Conservation (phyloP, 1,140 invertebrate species). For the Macrobrachium rosenbergii region DNA sequence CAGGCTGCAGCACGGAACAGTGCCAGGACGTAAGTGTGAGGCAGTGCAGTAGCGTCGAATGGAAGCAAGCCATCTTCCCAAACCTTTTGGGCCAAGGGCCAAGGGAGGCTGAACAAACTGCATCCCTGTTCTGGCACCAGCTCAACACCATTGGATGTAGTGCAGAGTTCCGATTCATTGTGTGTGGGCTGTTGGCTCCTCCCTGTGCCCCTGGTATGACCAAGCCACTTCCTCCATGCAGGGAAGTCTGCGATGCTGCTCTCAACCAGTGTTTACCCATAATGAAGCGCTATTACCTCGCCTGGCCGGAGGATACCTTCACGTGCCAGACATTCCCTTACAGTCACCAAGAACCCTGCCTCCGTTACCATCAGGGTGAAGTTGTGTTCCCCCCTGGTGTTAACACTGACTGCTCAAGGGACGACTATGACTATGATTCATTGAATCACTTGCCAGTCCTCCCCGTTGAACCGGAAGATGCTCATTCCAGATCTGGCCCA, state of each 20-base stretch:
- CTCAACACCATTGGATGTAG: conserved; percentile 57
- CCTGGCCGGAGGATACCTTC: conserved; percentile 60
- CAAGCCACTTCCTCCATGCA: conserved; percentile 57
- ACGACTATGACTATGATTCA: conserved; percentile 45
- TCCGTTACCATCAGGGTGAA: conserved; percentile 57
- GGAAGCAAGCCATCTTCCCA: conserved; percentile 49
- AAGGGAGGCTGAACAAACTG: conserved; percentile 27
- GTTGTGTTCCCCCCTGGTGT: conserved; percentile 52
- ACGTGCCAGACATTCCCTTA: conserved; percentile 51
- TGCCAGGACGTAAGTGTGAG: conserved; percentile 48
- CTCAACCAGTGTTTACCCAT: conserved; percentile 44
- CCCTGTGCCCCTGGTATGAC: conserved; percentile 55
- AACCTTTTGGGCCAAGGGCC: conserved; percentile 57
- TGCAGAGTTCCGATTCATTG: conserved; percentile 54
- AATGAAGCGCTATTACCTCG: conserved; percentile 41
- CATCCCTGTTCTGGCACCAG: conserved; percentile 51
- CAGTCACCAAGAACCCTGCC: conserved; percentile 47
- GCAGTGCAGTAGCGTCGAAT: conserved; percentile 57
- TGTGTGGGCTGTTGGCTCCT: conserved; percentile 57
- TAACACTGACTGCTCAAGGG: conserved; percentile 30
- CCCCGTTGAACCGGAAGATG: conserved; percentile 19
- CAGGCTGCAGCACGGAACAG: conserved; percentile 58
- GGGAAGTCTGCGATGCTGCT: conserved; percentile 58
- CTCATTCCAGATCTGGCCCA: no score
- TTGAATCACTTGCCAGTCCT: not conserved